These are phyloP conservation scores for Phoxinus dragarum DNA, from an alignment of 2,797 vertebrate species.

Conservation along the genomic window DNA sequence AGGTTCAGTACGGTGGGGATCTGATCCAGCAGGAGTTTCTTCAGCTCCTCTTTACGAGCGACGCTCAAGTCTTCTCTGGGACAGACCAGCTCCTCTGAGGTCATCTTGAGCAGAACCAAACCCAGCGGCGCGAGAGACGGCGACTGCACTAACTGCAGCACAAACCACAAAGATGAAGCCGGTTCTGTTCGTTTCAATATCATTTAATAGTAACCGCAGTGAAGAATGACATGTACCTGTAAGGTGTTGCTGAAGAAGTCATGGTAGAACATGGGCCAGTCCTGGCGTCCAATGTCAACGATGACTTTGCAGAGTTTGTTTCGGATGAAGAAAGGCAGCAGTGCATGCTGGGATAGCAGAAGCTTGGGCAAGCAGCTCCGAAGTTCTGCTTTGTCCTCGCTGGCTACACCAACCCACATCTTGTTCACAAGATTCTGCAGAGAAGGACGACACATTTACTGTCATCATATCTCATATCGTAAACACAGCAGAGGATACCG, in stretches of 20 bases:
- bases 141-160: conserved; percentile 90
- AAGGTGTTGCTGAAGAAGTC: conserved; percentile 98
- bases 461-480: not conserved
- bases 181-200: too few relatives aligned
- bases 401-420: conserved; percentile 97
- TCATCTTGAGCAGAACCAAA: conserved; percentile 95
- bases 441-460: not conserved
- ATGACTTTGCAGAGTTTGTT: conserved; percentile 99
- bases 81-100: conserved; percentile 96
- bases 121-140: conserved; percentile 89
- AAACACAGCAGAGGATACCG: not conserved
- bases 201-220: not conserved
- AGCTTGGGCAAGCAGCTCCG: conserved; percentile 96
- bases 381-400: conserved; percentile 98
- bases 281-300: conserved; percentile 96
- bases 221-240: conserved; percentile 79
- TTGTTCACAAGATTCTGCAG: conserved; percentile 95
- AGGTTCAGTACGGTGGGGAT: conserved; percentile 93
- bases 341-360: conserved; percentile 92
- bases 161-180: conserved; percentile 12
- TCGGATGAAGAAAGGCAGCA: conserved; percentile 94
- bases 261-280: conserved; percentile 99
- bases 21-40: conserved; percentile 94
- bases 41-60: conserved; percentile 93
- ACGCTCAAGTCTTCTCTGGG: conserved; percentile 95